These are phyloP conservation scores for Parnassius smintheus DNA, from an alignment of 2,888 invertebrate species.

Conservation along the genomic window DNA sequence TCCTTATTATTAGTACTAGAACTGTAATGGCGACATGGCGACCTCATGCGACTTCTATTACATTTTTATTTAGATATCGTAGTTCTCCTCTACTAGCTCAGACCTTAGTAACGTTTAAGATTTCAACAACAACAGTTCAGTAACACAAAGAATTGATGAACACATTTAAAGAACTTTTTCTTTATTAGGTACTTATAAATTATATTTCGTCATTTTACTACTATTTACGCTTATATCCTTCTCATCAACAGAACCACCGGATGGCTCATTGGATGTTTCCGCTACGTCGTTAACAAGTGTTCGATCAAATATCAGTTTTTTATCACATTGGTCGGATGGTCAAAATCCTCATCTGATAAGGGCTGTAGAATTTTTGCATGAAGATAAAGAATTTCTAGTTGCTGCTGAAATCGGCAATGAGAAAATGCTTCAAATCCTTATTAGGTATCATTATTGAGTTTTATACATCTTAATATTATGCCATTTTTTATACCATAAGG, in stretches of 20 bases:
- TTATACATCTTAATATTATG: neutral
- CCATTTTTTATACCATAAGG: too few species aligned
- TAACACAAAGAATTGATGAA: too few species aligned
- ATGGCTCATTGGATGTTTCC: constrained; percentile 1
- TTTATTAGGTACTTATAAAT: too few species aligned
- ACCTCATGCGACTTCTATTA: too few species aligned
- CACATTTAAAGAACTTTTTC: too few species aligned
- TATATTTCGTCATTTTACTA: too few species aligned
- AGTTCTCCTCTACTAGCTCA: too few species aligned
- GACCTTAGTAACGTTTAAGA: too few species aligned
- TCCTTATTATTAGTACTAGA: too few species aligned
- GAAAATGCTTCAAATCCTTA: constrained; percentile 40
- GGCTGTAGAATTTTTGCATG: constrained; percentile 54
- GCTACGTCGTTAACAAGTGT: neutral
- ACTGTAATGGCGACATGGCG: too few species aligned
- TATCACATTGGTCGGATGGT: constrained; percentile 6
- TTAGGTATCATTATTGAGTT: constrained; percentile 41
- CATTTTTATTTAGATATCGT: too few species aligned
- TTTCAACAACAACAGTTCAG: too few species aligned
- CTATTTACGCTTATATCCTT: neutral
- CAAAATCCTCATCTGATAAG: constrained; percentile 34
- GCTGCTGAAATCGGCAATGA: constrained; percentile 62
- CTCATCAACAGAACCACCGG: constrained; percentile 2
- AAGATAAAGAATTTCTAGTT: constrained; percentile 52
- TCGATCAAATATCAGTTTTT: neutral